Conservation (phyloP, 1,140 invertebrate genomes). For the Caligus rogercresseyi region DNA sequence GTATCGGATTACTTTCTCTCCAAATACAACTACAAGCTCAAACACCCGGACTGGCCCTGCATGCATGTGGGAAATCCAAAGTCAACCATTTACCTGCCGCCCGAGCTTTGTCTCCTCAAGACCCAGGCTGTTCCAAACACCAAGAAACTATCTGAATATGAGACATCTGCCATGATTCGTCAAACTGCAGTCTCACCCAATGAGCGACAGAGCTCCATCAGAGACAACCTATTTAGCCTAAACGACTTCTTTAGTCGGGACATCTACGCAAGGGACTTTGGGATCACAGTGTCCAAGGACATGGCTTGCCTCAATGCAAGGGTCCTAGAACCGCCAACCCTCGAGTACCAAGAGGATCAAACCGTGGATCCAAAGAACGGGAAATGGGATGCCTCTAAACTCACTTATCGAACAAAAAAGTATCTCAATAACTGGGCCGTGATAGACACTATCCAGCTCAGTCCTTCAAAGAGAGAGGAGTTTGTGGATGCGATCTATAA, state of each 20-base stretch:
- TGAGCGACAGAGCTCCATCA: slow-evolving; percentile 10
- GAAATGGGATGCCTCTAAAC: slow-evolving; percentile 2
- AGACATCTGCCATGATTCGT: slow-evolving; percentile 1
- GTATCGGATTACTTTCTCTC: neutral
- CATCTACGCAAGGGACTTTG: neutral
- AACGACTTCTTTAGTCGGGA: neutral
- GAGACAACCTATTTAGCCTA: neutral
- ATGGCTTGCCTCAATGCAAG: neutral
- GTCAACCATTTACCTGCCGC: slow-evolving; percentile 13
- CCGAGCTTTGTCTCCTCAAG: slow-evolving; percentile 3
- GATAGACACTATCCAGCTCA: no score
- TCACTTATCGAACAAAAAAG: neutral
- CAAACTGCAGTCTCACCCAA: slow-evolving; percentile 7
- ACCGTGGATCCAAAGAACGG: neutral
- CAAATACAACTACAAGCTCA: slow-evolving; percentile 2
- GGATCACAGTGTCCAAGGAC: neutral
- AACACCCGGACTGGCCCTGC: slow-evolving; percentile 5
- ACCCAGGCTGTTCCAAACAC: slow-evolving; percentile 1
- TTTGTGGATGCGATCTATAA: neutral
- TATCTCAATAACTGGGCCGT: neutral
- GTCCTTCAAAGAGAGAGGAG: no score
- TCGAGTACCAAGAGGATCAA: neutral
- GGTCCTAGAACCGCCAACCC: slow-evolving; percentile 1
- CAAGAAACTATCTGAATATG: slow-evolving; percentile 13
- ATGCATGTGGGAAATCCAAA: slow-evolving; percentile 12